Percentiles rank a stretch among this genome's conserved stretches.
Conservation (phyloP, 2,113 vertebrate species). For the Alligator mississippiensis region DNA sequence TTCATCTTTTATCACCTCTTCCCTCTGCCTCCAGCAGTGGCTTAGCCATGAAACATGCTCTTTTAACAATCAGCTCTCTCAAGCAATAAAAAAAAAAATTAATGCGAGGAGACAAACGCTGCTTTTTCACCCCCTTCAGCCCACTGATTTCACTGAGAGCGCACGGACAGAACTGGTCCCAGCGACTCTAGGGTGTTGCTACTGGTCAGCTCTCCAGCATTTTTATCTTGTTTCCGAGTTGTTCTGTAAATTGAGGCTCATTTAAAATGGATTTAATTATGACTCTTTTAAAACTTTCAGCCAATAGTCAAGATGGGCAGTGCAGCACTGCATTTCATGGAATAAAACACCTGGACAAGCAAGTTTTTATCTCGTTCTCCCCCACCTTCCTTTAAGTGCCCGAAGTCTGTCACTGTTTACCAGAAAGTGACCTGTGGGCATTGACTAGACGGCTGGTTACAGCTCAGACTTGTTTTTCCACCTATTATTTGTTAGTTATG, state of each 20-base stretch:
- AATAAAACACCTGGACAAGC: conserved; percentile 58
- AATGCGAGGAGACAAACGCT: not conserved
- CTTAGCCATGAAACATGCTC: conserved; percentile 2
- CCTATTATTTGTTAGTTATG: fast-evolving
- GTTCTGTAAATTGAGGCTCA: not conserved
- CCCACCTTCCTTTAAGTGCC: not conserved
- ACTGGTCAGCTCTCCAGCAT: not conserved
- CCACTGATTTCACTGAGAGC: conserved; percentile 23
- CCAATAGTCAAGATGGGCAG: fast-evolving
- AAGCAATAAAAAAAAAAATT: conserved; percentile 42
- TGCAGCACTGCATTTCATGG: not conserved
- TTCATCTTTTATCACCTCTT: conserved; percentile 53
- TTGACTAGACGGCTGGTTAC: conserved; percentile 30
- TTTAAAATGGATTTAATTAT: fast-evolving
- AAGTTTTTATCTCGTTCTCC: conserved; percentile 20
- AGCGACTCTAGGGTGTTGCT: not conserved
- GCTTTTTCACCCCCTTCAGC: conserved; percentile 4
- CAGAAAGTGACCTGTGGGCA: conserved; percentile 11
- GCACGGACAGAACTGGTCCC: not conserved
- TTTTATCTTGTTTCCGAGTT: not conserved
- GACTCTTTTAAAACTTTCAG: not conserved
- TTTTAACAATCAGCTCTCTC: conserved; percentile 22
- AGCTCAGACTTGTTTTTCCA: conserved; percentile 7
- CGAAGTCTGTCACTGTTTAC: conserved; percentile 34
- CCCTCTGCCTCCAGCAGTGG: conserved; percentile 27